Conservation (phyloP, 2,113 vertebrate genomes). For the Grammomys dolichurus region DNA sequence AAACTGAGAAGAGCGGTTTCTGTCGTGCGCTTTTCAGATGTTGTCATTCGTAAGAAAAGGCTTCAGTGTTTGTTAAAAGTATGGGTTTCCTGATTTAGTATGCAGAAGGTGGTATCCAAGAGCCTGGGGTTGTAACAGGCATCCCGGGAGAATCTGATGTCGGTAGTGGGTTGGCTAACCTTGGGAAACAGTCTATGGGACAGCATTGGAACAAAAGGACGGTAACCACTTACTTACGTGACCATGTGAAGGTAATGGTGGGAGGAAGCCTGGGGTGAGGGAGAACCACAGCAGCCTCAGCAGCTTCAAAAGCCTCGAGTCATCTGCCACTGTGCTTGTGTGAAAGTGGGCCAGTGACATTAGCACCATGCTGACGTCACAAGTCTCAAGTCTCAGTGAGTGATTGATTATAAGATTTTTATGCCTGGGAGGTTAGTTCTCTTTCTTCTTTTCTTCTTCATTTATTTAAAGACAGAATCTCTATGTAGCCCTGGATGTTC, state of each 20-base stretch:
- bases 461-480: not conserved
- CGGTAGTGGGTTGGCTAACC: not conserved
- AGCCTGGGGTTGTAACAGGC: not conserved
- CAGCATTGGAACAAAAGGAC: not conserved
- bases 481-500: not conserved
- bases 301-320: not conserved
- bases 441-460: not conserved
- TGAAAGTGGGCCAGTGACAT: not conserved
- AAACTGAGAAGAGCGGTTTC: slow-evolving; percentile 21
- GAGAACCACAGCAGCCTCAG: not conserved
- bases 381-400: not conserved
- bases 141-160: not conserved
- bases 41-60: not conserved
- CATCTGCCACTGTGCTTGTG: not conserved
- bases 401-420: not conserved
- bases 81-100: not conserved
- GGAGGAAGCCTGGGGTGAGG: not conserved
- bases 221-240: not conserved
- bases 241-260: not conserved
- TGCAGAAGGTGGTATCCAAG: not conserved
- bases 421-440: not conserved
- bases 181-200: not conserved
- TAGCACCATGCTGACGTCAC: not conserved
- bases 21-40: slow-evolving; percentile 4
- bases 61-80: not conserved